Base-by-base conservation (phyloP, 2,888 invertebrate species). In the Agonopterix subpropinquella region DNA sequence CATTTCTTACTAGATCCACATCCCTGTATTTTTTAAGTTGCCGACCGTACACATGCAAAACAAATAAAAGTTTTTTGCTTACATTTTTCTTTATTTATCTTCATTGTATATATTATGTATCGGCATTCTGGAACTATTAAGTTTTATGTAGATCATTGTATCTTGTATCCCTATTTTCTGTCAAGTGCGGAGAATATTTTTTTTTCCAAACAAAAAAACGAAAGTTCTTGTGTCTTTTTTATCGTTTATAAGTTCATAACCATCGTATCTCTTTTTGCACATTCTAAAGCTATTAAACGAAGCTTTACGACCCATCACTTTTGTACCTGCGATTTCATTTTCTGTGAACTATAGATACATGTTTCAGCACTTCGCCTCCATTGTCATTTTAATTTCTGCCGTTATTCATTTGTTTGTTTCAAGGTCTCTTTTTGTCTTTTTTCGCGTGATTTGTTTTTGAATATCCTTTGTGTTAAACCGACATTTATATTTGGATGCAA, bases 261-360 rank as follows among this genome's bases (percentile, higher is more conserved):
- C 53, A 61, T 56, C 62, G 52, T 57, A 61, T 51, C 46, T 68
- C 46, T 68, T 67, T 73, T 70, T 68, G 56, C 50, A 53, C 55
- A 49, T 62, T 62, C 55, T 58, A 59, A 41, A 47, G 49, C 55
- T 59, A 63, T 61, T 52, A 57, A 50, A 52, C 53, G 46, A 53
- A 61, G 50, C 65, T 72, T 71, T 70, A 68, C 54, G 60, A 64
- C 54, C 48, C 60, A 59, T 66, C 65, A 65, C 59, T 69, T 70
- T 61, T 65, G 59, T 61, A 54, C 52, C 57, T 61, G 58, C 56
- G 51, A 57, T 65, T 68, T 64, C 62, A 62, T 64, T 62, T 61
- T 54, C 58, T 61, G 53, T 59, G 58, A 57, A 59, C 54, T 47
- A 47, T 28, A 28, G 5, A 28, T 28, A 28, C 28, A 28, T 57